These are phyloP conservation scores for Reticulitermes lucifugus DNA, from an alignment of 2,888 invertebrate genomes.

Conservation along the genomic window DNA sequence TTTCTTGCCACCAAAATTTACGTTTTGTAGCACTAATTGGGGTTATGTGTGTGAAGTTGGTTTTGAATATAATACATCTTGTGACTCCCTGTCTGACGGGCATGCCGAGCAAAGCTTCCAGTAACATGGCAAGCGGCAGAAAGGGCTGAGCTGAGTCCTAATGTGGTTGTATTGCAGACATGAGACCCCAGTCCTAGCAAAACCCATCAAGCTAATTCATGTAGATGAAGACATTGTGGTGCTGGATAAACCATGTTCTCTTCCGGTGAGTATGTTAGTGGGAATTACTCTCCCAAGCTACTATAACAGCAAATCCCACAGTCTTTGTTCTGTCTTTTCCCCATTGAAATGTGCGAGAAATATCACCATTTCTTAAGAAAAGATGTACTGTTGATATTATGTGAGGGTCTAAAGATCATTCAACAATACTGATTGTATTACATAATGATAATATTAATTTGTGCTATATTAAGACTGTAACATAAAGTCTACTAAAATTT, in stretches of 20 bases:
- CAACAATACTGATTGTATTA: too few relatives aligned
- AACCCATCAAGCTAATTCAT: constrained; percentile 83
- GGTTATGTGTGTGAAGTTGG: too few relatives aligned
- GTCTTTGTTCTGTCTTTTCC: too few relatives aligned
- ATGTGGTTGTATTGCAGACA: constrained; percentile 71
- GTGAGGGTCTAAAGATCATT: too few relatives aligned
- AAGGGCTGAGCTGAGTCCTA: constrained; percentile 22
- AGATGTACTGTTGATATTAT: too few relatives aligned
- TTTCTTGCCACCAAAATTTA: too few relatives aligned
- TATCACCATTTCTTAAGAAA: too few relatives aligned
- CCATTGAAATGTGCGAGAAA: too few relatives aligned
- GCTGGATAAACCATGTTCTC: constrained; percentile 90
- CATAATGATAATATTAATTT: too few relatives aligned
- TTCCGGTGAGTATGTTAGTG: constrained; percentile 78
- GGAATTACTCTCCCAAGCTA: not conserved
- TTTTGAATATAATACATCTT: not conserved
- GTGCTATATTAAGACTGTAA: too few relatives aligned
- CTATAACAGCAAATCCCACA: not conserved
- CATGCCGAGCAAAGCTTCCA: constrained; percentile 30
- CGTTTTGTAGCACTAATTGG: too few relatives aligned
- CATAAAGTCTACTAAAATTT: too few relatives aligned
- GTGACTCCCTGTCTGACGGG: constrained; percentile 18
- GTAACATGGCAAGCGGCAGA: constrained; percentile 35
- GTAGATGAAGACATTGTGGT: constrained; percentile 88
- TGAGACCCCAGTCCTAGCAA: constrained; percentile 87